Conservation (phyloP, 2,113 vertebrate species). For the Ahaetulla prasina region DNA sequence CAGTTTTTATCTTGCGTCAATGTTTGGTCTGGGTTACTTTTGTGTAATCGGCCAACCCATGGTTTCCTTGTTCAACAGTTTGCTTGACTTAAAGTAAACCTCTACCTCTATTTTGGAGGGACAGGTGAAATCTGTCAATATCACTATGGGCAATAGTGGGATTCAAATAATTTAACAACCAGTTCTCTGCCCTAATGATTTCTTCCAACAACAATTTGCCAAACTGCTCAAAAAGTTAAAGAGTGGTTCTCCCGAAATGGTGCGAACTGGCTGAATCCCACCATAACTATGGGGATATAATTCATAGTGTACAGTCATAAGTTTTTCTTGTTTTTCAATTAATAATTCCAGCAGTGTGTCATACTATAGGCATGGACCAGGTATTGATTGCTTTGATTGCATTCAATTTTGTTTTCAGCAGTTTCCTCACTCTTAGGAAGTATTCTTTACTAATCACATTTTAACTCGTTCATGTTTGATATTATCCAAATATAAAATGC, state of each 20-base stretch:
- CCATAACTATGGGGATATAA: not conserved
- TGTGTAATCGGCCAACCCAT: not conserved
- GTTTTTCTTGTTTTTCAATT: not conserved
- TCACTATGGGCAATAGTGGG: not conserved
- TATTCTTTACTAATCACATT: not conserved
- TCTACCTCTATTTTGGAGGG: not conserved
- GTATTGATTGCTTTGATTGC: not conserved
- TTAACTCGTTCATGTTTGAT: not conserved
- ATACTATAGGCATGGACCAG: not conserved
- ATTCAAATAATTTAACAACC: no score
- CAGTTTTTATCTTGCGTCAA: not conserved
- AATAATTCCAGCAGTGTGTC: not conserved
- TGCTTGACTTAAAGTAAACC: not conserved
- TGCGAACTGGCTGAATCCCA: no score
- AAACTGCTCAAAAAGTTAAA: no score
- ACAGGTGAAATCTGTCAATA: not conserved
- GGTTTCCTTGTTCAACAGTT: not conserved
- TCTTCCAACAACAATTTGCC: no score
- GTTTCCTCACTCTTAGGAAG: not conserved
- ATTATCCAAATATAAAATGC: not conserved
- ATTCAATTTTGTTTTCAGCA: not conserved
- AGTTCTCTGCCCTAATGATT: no score
- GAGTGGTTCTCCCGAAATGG: no score
- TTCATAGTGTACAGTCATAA: not conserved
- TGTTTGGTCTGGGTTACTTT: not conserved